Evolutionary conservation across 2,113 vertebrate species (phyloP), one percentile per base, ranked within the genome.

Genomic region (Pomatorhinus ruficollis): DNA sequence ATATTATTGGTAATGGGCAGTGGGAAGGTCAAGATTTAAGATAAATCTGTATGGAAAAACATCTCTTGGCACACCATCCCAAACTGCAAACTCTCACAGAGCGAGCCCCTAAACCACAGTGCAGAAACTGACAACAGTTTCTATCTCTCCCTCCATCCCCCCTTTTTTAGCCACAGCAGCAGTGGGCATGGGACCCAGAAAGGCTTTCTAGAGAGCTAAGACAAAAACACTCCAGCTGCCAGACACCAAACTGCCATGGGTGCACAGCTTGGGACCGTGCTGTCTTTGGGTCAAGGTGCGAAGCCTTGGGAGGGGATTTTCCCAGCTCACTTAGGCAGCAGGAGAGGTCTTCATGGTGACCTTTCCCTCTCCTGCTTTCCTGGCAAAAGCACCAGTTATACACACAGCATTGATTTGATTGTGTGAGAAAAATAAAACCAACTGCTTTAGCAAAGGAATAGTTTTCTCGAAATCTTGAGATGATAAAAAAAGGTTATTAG

Each of bases 191-290:
- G n/a, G 35, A 28, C 13, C 1, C 2, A 27, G 27, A 82, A 81
- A 78, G 30, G 37, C 23, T 69, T 90, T 53, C 20, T 13, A 37
- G 44, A n/a, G 44, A 80, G 39, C 49, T 21, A 2, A 11, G 50
- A 24, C 5, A 56, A 16, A 70, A 90, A 8, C 50, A 33, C 12
- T 18, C 13, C 64, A 81, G 16, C 59, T 56, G 15, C 50, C 72
- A 83, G 53, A 71, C 20, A 76, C 35, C 23, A 24, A 47, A 16
- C 2, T 60, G 40, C 33, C 0, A 0, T 20, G 49, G 37, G 15
- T 60, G 33, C 30, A 56, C 19, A 59, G 1, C 37, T 20, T 1
- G 1, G 50, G 60, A 69, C 0, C 0, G 45, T 33, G 35, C 30
- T 42, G 25, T 35, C 59, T 30, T 39, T 8, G 7, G 63, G 69